Percentiles rank a stretch among this genome's conserved stretches.
phyloP scores from a whole-genome alignment of 2,797 vertebrate genomes.

The Sebastes miniatus region DNA sequence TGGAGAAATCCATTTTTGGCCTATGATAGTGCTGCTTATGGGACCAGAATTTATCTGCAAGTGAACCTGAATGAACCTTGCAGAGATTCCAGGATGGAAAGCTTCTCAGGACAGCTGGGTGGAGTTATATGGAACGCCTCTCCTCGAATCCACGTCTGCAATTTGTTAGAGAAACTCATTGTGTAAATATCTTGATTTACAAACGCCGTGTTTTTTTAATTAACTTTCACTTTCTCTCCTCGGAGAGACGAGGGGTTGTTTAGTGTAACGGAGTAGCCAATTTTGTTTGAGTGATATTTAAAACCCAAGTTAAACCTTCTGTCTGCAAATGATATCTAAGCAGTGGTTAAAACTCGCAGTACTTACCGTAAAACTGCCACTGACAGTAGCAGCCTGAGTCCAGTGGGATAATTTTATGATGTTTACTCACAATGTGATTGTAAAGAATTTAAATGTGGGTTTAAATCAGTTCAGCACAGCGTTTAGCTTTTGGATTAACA shows the following conservation, averaged over 20 bases:
- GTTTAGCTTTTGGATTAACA: neutral
- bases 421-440: neutral
- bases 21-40: slow-evolving; percentile 5
- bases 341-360: neutral
- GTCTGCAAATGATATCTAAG: neutral
- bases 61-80: slow-evolving; percentile 74
- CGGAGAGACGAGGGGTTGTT: neutral
- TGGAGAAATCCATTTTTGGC: slow-evolving; percentile 25
- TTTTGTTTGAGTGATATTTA: neutral
- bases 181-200: slow-evolving; percentile 57
- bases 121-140: slow-evolving; percentile 72
- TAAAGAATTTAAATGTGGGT: neutral
- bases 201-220: slow-evolving; percentile 36
- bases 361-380: slow-evolving; percentile 1
- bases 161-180: slow-evolving; percentile 65
- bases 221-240: slow-evolving; percentile 18
- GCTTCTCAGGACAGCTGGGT: slow-evolving; percentile 65
- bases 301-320: neutral
- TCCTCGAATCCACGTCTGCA: slow-evolving; percentile 66
- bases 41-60: slow-evolving; percentile 53
- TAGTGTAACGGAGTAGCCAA: neutral
- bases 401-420: neutral
- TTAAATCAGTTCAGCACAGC: neutral
- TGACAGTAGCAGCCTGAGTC: neutral
- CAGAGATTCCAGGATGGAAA: slow-evolving; percentile 52